Evolutionary conservation across 1,140 invertebrate species (phyloP).

Genomic region (Anthonomus grandis): DNA sequence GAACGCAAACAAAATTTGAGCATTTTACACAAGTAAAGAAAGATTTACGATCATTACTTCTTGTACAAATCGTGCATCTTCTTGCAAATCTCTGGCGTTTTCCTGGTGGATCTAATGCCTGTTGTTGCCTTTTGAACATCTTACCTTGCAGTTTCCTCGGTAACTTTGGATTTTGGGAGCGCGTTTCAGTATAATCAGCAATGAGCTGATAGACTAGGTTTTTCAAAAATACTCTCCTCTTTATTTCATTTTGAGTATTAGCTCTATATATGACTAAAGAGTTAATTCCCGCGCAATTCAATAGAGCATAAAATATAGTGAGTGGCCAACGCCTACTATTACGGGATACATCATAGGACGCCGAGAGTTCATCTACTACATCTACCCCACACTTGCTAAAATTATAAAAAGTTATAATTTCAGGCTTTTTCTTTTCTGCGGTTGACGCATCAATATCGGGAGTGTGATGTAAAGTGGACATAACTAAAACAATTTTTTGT

Average conservation of each 20-base stretch:
- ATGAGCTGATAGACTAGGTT: not conserved
- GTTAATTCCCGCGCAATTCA: too few species aligned
- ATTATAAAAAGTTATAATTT: conserved; percentile 18
- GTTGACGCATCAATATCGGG: conserved; percentile 3
- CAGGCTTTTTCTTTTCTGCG: conserved; percentile 4
- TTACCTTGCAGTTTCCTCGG: not conserved
- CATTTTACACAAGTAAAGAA: not conserved
- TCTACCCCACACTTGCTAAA: conserved; percentile 12
- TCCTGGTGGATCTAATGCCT: not conserved
- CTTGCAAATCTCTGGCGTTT: not conserved
- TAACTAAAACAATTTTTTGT: conserved; percentile 35
- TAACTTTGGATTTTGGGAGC: not conserved
- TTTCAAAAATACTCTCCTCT: not conserved
- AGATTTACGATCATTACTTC: not conserved
- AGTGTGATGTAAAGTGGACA: conserved; percentile 39
- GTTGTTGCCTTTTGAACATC: not conserved
- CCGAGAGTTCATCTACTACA: conserved; percentile 8
- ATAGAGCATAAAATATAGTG: conserved; percentile 15
- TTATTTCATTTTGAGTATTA: not conserved
- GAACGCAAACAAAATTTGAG: not conserved
- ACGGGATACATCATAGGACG: conserved; percentile 7
- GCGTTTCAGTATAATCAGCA: not conserved
- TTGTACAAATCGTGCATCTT: not conserved
- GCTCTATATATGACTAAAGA: not conserved
- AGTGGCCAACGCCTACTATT: conserved; percentile 15